Evolutionary conservation across 2,888 invertebrate species (phyloP).

Genomic region (Psococerastis gibbosa): DNA sequence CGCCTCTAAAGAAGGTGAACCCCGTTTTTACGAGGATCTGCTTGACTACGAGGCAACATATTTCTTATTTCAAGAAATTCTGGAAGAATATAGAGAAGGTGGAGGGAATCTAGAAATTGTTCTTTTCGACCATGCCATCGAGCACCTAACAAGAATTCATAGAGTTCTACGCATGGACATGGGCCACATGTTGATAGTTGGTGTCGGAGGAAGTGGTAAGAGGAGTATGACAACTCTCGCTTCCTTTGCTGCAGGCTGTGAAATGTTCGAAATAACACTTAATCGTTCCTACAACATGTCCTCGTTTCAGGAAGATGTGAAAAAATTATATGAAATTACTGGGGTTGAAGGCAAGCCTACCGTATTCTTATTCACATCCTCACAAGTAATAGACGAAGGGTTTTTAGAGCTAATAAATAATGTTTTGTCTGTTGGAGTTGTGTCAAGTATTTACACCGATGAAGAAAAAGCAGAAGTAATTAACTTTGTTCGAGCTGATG

Average conservation of each 20-base stretch:
- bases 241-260: conserved; percentile 66
- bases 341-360: conserved; percentile 62
- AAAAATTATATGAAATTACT: conserved; percentile 51
- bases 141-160: conserved; percentile 75
- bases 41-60: conserved; percentile 80
- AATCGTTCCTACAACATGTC: conserved; percentile 72
- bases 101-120: conserved; percentile 55
- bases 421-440: conserved; percentile 73
- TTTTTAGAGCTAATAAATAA: conserved; percentile 84
- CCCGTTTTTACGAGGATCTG: conserved; percentile 71
- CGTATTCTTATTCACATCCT: conserved; percentile 67
- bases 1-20: conserved; percentile 53
- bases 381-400: conserved; percentile 60
- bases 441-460: conserved; percentile 69
- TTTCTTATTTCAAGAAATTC: conserved; percentile 72
- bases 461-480: conserved; percentile 75
- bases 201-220: conserved; percentile 82
- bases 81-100: conserved; percentile 69
- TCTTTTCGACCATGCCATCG: conserved; percentile 78
- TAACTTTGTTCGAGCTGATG: conserved; percentile 44
- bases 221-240: conserved; percentile 61
- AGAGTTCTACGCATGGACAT: conserved; percentile 64
- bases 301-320: conserved; percentile 72
- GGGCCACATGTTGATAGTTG: conserved; percentile 70
- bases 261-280: conserved; percentile 62